Evolutionary conservation across 1,140 invertebrate species (phyloP), one percentile per base, ranked within the genome.

Genomic region (Branchinecta lindahli): DNA sequence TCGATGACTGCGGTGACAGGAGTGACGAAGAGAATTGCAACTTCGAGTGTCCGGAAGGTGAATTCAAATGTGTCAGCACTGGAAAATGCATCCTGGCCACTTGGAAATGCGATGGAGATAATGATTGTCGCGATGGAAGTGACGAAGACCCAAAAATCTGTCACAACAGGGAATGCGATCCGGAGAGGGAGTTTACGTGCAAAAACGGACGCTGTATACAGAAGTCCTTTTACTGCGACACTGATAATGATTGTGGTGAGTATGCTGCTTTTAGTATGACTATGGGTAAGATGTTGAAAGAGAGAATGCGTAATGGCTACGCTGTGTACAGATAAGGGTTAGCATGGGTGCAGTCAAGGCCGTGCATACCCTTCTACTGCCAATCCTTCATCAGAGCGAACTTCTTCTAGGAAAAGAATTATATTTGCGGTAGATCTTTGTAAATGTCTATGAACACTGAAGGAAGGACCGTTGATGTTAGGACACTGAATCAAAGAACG

Each of bases 141-240:
- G 94, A 98, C 77, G 95, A 98, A 82, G 90, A 93, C 79, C 86
- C 89, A 0, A 80, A 81, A 2, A 87, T 92, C 73, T 97, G 94
- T 78, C 86, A 87, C 88, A 80, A 84, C 85, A 82, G 89, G 74
- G 78, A 82, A 47, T 96, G 92, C 77, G 88, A 94, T 74, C 81
- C 85, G 0, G 86, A 88, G 68, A 91, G 90, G 0, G 91, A 94
- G 79, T 94, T 91, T 74, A 76, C 82, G 15, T 94, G 91, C 76
- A 90, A 90, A 73, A 97, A 95, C 73, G 93, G 93, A 8, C 87
- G 91, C 69, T 99, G 96, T 77, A 98, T 99, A 72, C 94, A 92
- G 0, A 91, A 90, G 77, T 78, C 94, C 3, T 98, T 95, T 94
- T 91, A 91, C 84, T 99, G 96, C 79, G 93, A 96, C 78, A 89